Percentiles rank a stretch among this genome's conserved stretches.
These are phyloP conservation scores for Phymastichus coffea DNA, from an alignment of 1,140 invertebrate genomes.

Conservation along the genomic window DNA sequence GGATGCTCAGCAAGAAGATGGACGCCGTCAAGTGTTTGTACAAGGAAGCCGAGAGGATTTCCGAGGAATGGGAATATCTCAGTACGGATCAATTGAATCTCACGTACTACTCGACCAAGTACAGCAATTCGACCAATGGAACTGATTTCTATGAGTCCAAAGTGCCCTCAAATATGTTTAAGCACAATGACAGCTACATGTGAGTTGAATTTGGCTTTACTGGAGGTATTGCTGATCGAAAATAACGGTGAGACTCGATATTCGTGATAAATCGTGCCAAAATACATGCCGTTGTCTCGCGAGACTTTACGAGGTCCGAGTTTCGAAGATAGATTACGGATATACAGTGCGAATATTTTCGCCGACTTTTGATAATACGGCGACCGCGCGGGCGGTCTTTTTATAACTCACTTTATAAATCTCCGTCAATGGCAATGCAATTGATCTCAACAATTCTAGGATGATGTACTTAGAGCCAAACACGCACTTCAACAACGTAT, in stretches of 20 bases:
- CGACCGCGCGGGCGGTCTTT: no score
- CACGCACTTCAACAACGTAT: slow-evolving; percentile 82
- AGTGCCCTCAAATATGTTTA: slow-evolving; percentile 33
- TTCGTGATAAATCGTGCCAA: no score
- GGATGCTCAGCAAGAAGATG: slow-evolving; percentile 80
- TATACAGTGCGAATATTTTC: no score
- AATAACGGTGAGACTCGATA: no score
- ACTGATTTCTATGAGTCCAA: neutral
- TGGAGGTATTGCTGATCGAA: no score
- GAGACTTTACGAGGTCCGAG: neutral
- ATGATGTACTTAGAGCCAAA: slow-evolving; percentile 67
- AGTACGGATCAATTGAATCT: slow-evolving; percentile 51
- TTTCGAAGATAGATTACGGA: no score
- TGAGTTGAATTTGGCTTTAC: neutral
- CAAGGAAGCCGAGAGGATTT: slow-evolving; percentile 64
- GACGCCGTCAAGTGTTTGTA: slow-evolving; percentile 79
- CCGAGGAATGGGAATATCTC: slow-evolving; percentile 58
- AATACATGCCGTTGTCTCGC: no score
- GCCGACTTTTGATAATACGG: no score
- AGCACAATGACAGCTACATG: slow-evolving; percentile 7
- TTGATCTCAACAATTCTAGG: slow-evolving; percentile 31
- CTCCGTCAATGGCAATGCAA: no score
- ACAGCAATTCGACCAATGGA: slow-evolving; percentile 57
- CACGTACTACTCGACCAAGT: slow-evolving; percentile 72
- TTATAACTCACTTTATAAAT: no score